Conservation (phyloP, 1,140 invertebrate genomes). For the Eriosoma lanigerum region DNA sequence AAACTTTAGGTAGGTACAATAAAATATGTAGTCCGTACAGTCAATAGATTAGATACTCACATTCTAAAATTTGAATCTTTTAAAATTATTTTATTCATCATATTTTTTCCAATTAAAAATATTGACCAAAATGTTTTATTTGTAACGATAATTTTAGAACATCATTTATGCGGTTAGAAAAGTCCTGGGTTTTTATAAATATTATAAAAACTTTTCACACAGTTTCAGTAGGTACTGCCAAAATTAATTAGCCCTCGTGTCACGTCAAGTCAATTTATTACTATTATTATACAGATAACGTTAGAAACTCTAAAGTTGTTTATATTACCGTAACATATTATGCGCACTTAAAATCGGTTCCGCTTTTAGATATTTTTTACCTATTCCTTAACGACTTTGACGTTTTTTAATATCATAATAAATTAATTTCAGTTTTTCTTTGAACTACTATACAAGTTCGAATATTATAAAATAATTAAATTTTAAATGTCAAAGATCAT, state of each 20-base stretch:
- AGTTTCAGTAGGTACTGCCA: constrained; percentile 8
- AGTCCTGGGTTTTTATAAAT: constrained; percentile 23
- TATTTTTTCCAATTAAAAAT: too few relatives aligned
- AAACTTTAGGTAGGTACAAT: not conserved
- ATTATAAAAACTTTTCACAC: constrained; percentile 9
- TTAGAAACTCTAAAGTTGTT: not conserved
- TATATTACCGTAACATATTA: constrained; percentile 34
- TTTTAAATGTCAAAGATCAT: not conserved
- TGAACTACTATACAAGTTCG: too few relatives aligned
- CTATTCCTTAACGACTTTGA: not conserved
- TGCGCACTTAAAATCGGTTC: constrained; percentile 18
- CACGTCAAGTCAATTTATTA: constrained; percentile 35
- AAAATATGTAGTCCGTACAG: not conserved
- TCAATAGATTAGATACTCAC: not conserved
- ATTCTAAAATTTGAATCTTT: too few relatives aligned
- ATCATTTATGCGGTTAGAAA: not conserved
- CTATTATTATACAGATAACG: constrained; percentile 25
- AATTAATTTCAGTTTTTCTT: not conserved
- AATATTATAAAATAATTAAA: not conserved
- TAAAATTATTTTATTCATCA: not conserved
- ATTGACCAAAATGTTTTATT: too few relatives aligned
- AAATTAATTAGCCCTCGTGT: constrained; percentile 27
- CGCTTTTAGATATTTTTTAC: constrained; percentile 14
- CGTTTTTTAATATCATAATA: not conserved
- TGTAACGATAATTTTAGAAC: constrained; percentile 16